Evolutionary conservation across 2,888 invertebrate genomes (phyloP).

Genomic region (Cataglyphis rosenhaueri): DNA sequence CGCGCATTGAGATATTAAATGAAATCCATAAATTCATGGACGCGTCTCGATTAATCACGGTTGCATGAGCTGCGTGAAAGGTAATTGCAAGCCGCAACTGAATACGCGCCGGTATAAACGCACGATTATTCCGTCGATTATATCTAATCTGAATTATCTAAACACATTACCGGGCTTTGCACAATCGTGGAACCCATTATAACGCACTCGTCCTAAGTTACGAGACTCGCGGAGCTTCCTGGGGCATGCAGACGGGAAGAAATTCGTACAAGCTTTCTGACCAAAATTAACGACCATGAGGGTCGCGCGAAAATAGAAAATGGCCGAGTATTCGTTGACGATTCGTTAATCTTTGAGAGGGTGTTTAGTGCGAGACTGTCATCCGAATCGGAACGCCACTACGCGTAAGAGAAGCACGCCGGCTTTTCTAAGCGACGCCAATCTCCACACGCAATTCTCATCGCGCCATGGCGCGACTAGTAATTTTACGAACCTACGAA

Average conservation of each 20-base stretch:
- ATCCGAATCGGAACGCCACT: background rate
- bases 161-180: constrained; percentile 55
- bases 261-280: constrained; percentile 24
- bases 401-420: background rate
- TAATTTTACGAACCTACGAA: constrained; percentile 31
- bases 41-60: constrained; percentile 74
- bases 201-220: constrained; percentile 57
- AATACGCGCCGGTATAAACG: constrained; percentile 52
- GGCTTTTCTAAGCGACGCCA: background rate
- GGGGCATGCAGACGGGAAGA: constrained; percentile 22
- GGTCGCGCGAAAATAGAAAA: constrained; percentile 3
- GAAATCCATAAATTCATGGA: constrained; percentile 79
- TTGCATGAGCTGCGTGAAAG: constrained; percentile 63
- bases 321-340: background rate
- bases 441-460: background rate
- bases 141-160: constrained; percentile 72
- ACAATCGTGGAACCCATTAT: constrained; percentile 69
- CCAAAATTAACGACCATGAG: constrained; percentile 27
- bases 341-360: constrained; percentile 19
- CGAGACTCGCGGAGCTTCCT: constrained; percentile 56
- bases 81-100: constrained; percentile 65
- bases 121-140: constrained; percentile 66
- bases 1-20: constrained; percentile 77
- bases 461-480: background rate
- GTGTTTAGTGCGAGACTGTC: constrained; percentile 25